These are phyloP conservation scores for Tachina lurida DNA, from an alignment of 2,888 invertebrate genomes.

Conservation along the genomic window DNA sequence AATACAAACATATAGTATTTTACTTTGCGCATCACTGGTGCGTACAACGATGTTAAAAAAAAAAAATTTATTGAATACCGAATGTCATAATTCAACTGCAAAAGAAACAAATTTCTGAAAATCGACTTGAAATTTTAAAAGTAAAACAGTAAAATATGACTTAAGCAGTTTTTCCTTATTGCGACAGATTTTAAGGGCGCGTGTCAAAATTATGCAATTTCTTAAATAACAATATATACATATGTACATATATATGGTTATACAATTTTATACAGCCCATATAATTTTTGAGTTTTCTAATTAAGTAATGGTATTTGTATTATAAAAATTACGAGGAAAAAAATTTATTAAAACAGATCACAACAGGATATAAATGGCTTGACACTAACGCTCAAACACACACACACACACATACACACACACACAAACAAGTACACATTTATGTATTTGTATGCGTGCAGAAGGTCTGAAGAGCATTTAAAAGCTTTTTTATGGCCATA, in stretches of 20 bases:
- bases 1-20: too few relatives aligned
- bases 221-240: constrained; percentile 19
- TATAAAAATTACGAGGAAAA: constrained; percentile 27
- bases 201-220: constrained; percentile 9
- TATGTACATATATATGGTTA: constrained; percentile 6
- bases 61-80: too few relatives aligned
- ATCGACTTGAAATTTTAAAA: too few relatives aligned
- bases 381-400: not conserved
- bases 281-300: constrained; percentile 20
- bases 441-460: not conserved
- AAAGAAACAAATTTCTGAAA: too few relatives aligned
- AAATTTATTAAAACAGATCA: constrained; percentile 26
- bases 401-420: not conserved
- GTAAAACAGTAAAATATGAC: too few relatives aligned
- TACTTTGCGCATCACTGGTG: too few relatives aligned
- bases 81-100: too few relatives aligned
- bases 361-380: not conserved
- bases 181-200: too few relatives aligned
- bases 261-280: constrained; percentile 13
- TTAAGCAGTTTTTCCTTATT: too few relatives aligned
- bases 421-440: not conserved
- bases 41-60: too few relatives aligned
- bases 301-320: constrained; percentile 46
- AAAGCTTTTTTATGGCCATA: constrained; percentile 64
- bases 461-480: constrained; percentile 58